Evolutionary conservation across 1,140 invertebrate genomes (phyloP).

Genomic region (Cydia strobilella): DNA sequence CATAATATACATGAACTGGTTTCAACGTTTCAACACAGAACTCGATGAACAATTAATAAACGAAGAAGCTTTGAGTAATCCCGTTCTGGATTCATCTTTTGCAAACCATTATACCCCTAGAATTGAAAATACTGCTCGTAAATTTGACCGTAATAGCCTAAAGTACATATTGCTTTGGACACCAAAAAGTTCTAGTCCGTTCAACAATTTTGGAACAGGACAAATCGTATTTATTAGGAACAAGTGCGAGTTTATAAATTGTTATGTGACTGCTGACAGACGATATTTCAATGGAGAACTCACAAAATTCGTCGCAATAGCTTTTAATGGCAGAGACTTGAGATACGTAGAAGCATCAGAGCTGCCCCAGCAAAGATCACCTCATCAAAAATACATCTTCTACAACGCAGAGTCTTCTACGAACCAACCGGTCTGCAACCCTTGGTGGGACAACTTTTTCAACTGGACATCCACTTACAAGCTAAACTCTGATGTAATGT

Average conservation of each 20-base stretch:
- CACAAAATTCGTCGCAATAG: slow-evolving; percentile 1
- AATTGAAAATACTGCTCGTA: background rate
- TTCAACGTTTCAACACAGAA: background rate
- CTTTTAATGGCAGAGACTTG: background rate
- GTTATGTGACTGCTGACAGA: background rate
- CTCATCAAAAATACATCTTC: slow-evolving; percentile 16
- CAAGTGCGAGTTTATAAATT: slow-evolving; percentile 19
- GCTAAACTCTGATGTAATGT: slow-evolving; percentile 81
- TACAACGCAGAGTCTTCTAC: slow-evolving; percentile 38
- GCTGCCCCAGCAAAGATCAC: background rate
- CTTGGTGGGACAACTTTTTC: slow-evolving; percentile 64
- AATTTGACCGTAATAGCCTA: background rate
- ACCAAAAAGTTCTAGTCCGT: background rate
- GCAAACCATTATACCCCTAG: background rate
- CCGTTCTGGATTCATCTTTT: background rate
- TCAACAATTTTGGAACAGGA: background rate
- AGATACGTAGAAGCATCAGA: background rate
- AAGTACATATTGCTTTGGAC: slow-evolving; percentile 28
- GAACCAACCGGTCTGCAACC: slow-evolving; percentile 39
- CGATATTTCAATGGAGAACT: background rate
- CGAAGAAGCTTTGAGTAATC: background rate
- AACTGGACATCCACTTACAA: slow-evolving; percentile 83
- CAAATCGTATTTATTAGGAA: background rate
- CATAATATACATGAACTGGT: slow-evolving; percentile 16
- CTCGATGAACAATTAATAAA: background rate